Evolutionary conservation across 35 echinoderm and acorn worm genomes (phyloP), one percentile per base, ranked within the genome.

Genomic region (Ophiothrix spiculata): DNA sequence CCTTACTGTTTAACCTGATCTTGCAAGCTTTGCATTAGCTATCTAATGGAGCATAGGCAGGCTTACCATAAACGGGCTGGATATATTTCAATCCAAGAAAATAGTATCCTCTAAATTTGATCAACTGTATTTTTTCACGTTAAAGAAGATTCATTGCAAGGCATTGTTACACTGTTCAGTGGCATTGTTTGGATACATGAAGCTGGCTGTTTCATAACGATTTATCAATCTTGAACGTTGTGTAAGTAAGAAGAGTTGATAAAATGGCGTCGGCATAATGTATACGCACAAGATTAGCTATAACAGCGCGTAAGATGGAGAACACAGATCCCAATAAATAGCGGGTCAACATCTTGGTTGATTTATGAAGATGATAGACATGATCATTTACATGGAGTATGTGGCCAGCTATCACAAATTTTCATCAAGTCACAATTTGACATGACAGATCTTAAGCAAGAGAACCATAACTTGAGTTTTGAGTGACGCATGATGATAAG

Each of bases 381-480:
- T 69, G 60, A 69, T 69, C 60, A 69, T 69, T 69, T 69, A 69
- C 60, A 69, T 28, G 3, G 60, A 69, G 60, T 69, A 69, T 69
- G 60, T 69, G 60, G 60, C 60, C 60, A 69, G 16, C 60, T 15
- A 69, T 69, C 60, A 69, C 6, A 69, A 28, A 28, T 69, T 69
- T 69, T 69, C 60, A 69, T 69, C 60, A 69, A 69, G 60, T 69
- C 60, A 25, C 60, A 69, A 69, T 69, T 25, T 69, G 60, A 69
- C 60, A 69, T 69, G 60, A 69, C 60, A 69, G 60, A 28, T 69
- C 60, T n/a, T 25, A 69, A 6, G 29, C 16, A 25, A 69, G 10
- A 25, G 60, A 69, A 69, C 60, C 29, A 69, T 69, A 69, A 69
- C 60, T 69, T 69, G 60, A 69, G 60, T 69, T 69, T 69, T 69